phyloP scores from a whole-genome alignment of 2,113 vertebrate genomes.

The Chascanopsetta lugubris region DNA sequence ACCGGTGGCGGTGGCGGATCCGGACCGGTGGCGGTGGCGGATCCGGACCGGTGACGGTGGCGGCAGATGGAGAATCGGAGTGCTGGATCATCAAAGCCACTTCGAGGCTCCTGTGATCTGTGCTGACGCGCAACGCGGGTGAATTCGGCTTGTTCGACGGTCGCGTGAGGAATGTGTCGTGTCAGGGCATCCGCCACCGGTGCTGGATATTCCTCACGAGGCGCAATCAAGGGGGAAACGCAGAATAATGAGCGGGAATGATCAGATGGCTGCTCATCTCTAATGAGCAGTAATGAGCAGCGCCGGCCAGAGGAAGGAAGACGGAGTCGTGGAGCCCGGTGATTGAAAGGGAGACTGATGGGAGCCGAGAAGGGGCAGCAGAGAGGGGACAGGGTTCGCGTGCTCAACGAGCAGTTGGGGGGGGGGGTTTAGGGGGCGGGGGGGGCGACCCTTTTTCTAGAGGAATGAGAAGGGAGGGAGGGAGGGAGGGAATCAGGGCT shows the following conservation, averaged over 20 bases:
- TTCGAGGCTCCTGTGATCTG: no score
- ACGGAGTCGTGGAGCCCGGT: constrained; percentile 15
- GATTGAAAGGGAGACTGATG: constrained; percentile 29
- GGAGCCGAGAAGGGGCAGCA: neutral
- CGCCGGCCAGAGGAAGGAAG: constrained; percentile 15
- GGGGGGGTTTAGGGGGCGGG: neutral
- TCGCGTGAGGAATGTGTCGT: no score
- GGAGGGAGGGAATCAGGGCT: neutral
- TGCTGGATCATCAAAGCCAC: no score
- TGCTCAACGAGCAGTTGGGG: neutral
- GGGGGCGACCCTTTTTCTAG: neutral
- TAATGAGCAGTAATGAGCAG: constrained; percentile 55
- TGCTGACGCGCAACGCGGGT: no score
- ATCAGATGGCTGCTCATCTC: constrained; percentile 36
- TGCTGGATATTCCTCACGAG: constrained; percentile 28
- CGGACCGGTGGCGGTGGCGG: no score
- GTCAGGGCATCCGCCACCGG: neutral
- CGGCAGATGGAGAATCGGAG: no score
- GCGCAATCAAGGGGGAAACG: neutral
- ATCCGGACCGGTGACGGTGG: no score
- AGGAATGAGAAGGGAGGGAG: neutral
- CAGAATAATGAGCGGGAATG: constrained; percentile 43
- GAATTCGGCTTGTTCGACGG: no score
- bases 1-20: no score
- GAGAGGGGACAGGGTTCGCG: constrained; percentile 8